Conservation (phyloP, 2,888 invertebrate species). For the Sinotaia quadrata region DNA sequence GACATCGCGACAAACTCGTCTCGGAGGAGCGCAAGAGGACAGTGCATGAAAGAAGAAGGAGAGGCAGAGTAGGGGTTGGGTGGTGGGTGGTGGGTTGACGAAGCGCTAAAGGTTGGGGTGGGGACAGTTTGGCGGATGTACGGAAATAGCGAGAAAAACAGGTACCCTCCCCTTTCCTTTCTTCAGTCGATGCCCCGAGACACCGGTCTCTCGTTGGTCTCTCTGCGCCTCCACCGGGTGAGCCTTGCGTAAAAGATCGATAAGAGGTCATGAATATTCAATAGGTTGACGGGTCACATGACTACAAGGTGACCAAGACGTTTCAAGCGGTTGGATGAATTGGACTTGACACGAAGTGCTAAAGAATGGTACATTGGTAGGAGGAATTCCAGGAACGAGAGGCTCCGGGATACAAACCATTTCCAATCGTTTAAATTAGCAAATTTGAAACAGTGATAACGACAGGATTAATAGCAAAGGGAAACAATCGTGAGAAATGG, state of each 20-base stretch:
- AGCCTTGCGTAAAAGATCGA: constrained; percentile 5
- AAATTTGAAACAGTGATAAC: no score
- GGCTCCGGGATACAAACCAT: background rate
- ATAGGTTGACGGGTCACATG: constrained; percentile 29
- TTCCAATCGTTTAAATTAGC: no score
- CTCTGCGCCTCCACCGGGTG: background rate
- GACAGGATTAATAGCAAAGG: no score
- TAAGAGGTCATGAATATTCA: constrained; percentile 27
- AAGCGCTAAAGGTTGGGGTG: background rate
- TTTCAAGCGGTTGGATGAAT: constrained; percentile 30
- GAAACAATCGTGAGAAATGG: no score
- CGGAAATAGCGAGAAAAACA: background rate
- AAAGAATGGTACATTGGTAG: constrained; percentile 21
- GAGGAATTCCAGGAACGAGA: background rate
- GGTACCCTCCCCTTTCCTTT: background rate
- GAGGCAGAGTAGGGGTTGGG: background rate
- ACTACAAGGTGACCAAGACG: constrained; percentile 30
- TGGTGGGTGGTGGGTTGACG: background rate
- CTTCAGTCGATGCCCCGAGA: background rate
- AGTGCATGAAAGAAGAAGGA: background rate
- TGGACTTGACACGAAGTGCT: constrained; percentile 25
- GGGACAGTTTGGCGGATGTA: background rate
- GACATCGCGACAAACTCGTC: constrained; percentile 11
- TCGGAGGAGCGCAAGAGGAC: background rate
- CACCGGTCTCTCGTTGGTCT: background rate